A percentile compares a stretch with the other conserved stretches of the same genome.
Evolutionary conservation across 2,797 vertebrate species (phyloP).

Genomic region (Toxotes lorentzi): DNA sequence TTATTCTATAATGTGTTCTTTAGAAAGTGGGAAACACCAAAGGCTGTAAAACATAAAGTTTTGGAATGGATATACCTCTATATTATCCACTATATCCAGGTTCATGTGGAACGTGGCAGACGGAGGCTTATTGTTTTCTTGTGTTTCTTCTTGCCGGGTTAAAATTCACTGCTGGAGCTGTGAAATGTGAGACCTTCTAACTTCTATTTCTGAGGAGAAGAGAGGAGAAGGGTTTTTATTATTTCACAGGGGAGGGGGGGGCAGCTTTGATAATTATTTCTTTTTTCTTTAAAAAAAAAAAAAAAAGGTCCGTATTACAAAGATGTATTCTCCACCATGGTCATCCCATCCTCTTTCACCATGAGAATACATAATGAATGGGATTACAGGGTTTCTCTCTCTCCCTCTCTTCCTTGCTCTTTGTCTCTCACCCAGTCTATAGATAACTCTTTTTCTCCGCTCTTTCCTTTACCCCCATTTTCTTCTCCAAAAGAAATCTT

Average conservation of each 20-base stretch:
- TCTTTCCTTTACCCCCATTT: slow-evolving; percentile 43
- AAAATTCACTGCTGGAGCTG: slow-evolving; percentile 14
- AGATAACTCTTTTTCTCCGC: slow-evolving; percentile 46
- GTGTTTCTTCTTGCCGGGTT: slow-evolving; percentile 3
- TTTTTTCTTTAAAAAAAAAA: slow-evolving; percentile 29
- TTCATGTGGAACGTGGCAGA: slow-evolving; percentile 3
- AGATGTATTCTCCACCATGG: slow-evolving; percentile 44
- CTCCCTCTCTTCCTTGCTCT: slow-evolving; percentile 22
- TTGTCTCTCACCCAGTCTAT: slow-evolving; percentile 38
- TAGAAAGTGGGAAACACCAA: background rate
- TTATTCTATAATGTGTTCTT: background rate
- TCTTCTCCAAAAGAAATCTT: slow-evolving; percentile 69
- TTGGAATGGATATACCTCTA: background rate
- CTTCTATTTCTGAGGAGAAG: slow-evolving; percentile 27
- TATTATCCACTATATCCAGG: background rate
- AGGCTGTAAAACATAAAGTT: background rate
- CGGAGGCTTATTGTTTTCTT: background rate
- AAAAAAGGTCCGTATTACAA: slow-evolving; percentile 60
- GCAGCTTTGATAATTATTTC: slow-evolving; percentile 53
- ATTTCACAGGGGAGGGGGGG: slow-evolving; percentile 34
- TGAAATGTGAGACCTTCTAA: background rate
- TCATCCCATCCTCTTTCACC: slow-evolving; percentile 40
- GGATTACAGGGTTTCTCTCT: slow-evolving; percentile 49
- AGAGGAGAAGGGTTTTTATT: slow-evolving; percentile 4
- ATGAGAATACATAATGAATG: slow-evolving; percentile 62